Conservation (phyloP, 2,113 vertebrate genomes). For the Elachura formosa region DNA sequence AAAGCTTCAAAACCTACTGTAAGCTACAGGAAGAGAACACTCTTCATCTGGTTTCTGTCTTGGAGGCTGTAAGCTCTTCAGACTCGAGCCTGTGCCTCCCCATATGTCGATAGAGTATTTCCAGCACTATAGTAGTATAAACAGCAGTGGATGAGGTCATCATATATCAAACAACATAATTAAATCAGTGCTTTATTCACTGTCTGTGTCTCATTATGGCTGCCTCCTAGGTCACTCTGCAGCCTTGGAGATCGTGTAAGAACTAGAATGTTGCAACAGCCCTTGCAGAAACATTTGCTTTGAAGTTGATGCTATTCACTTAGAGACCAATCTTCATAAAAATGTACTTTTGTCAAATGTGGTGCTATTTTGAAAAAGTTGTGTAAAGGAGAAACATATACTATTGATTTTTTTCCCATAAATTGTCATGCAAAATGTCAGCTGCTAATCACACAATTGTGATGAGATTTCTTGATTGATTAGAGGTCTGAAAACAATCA, state of each 20-base stretch:
- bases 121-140: slow-evolving; percentile 33
- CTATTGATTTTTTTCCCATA: not conserved
- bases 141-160: slow-evolving; percentile 51
- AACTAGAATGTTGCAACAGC: slow-evolving; percentile 2
- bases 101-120: slow-evolving; percentile 29
- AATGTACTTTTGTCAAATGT: not conserved
- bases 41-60: slow-evolving; percentile 54
- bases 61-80: slow-evolving; percentile 11
- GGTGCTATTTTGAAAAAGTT: not conserved
- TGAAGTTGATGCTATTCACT: slow-evolving; percentile 20
- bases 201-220: slow-evolving; percentile 53
- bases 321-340: not conserved
- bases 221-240: slow-evolving; percentile 42
- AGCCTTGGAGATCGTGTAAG: slow-evolving; percentile 24
- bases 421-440: not conserved
- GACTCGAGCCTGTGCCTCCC: not conserved
- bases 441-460: not conserved
- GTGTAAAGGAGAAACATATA: not conserved
- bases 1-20: not conserved
- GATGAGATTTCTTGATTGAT: not conserved
- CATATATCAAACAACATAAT: slow-evolving; percentile 57
- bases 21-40: slow-evolving; percentile 15
- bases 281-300: slow-evolving; percentile 3
- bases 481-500: not conserved
- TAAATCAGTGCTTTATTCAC: slow-evolving; percentile 54